phyloP scores from a whole-genome alignment of 2,888 invertebrate genomes.

The Erebia aethiops region DNA sequence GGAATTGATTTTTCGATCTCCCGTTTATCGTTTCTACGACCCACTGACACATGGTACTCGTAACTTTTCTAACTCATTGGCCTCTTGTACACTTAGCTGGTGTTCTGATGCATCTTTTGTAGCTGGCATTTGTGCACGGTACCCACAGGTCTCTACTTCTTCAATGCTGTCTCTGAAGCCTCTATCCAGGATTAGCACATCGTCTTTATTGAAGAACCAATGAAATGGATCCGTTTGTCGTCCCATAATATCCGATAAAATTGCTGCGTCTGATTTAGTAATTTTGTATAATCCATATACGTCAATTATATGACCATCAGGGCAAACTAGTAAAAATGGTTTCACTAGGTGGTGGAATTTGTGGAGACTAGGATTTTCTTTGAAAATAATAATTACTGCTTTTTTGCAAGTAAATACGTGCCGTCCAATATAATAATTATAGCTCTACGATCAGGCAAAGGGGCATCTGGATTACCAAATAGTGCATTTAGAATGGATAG shows the following conservation, averaged over 20 bases:
- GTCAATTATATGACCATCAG: background rate
- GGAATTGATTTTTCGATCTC: background rate
- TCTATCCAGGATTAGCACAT: too few relatives aligned
- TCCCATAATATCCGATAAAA: background rate
- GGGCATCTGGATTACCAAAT: too few relatives aligned
- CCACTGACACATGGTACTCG: constrained; percentile 1
- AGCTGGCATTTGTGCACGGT: constrained; percentile 3
- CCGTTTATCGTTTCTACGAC: background rate
- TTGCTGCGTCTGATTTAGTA: background rate
- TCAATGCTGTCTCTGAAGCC: background rate
- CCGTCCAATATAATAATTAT: too few relatives aligned
- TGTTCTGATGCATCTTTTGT: background rate
- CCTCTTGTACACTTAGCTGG: background rate
- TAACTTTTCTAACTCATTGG: background rate
- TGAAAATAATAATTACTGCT: constrained; percentile 1
- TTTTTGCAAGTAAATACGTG: background rate
- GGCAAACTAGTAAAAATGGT: constrained; percentile 2
- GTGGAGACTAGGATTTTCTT: background rate
- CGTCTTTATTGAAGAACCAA: constrained; percentile 1
- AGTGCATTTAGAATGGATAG: too few relatives aligned
- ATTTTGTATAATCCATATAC: background rate
- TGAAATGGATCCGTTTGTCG: background rate
- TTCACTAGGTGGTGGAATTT: background rate
- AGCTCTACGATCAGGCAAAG: too few relatives aligned
- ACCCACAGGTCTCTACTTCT: background rate